Percentiles rank a stretch among this genome's conserved stretches.
Evolutionary conservation across 2,888 invertebrate genomes (phyloP).

Genomic region (Callyntrura sp.): DNA sequence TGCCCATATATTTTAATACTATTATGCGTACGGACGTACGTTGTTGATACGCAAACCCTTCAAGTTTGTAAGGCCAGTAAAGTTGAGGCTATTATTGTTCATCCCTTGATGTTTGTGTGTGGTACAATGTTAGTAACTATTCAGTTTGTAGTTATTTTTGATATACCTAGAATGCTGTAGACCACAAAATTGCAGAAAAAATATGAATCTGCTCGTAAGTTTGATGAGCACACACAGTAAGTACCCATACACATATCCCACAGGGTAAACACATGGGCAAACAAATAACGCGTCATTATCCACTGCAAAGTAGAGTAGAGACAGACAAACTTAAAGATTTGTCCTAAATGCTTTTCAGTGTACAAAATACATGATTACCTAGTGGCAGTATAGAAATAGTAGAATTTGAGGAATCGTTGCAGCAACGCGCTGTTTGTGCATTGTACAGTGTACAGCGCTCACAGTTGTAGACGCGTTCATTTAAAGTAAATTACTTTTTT

Average conservation of each 20-base stretch:
- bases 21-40: not conserved
- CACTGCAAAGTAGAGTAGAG: slow-evolving; percentile 68
- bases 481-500: slow-evolving; percentile 52
- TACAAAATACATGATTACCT: slow-evolving; percentile 76
- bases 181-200: slow-evolving; percentile 64
- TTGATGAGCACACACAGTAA: slow-evolving; percentile 25
- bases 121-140: not conserved
- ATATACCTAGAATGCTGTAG: slow-evolving; percentile 34
- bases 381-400: slow-evolving; percentile 35
- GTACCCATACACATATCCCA: slow-evolving; percentile 21
- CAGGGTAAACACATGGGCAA: slow-evolving; percentile 47
- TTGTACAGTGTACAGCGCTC: slow-evolving; percentile 28
- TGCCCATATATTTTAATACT: not conserved
- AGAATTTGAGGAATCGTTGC: slow-evolving; percentile 20
- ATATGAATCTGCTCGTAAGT: slow-evolving; percentile 30
- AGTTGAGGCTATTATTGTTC: slow-evolving; percentile 14
- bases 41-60: not conserved
- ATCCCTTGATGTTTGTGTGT: not conserved
- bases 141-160: not conserved
- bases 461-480: slow-evolving; percentile 45
- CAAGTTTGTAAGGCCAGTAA: slow-evolving; percentile 56
- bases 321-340: slow-evolving; percentile 60
- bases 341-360: slow-evolving; percentile 78
- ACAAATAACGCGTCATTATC: slow-evolving; percentile 68
- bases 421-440: slow-evolving; percentile 1